Evolutionary conservation across 2,888 invertebrate genomes (phyloP).

Genomic region (Eupithecia pulchellata): DNA sequence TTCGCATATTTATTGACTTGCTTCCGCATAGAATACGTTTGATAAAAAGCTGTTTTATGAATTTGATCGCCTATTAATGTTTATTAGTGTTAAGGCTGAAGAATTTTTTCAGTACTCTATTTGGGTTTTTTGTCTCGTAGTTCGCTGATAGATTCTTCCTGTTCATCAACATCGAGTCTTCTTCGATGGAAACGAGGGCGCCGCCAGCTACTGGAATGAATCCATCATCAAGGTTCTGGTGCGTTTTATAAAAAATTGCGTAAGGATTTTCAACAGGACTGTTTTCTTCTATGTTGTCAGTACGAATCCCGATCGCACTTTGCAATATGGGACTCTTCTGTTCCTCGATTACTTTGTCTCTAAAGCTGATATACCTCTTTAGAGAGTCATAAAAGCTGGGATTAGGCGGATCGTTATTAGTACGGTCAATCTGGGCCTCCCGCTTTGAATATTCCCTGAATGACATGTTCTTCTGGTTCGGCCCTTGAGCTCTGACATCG

Average conservation of each 20-base stretch:
- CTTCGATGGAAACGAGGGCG: constrained; percentile 15
- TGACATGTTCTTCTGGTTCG: background rate
- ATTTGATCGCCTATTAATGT: background rate
- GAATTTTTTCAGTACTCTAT: constrained; percentile 37
- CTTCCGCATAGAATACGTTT: background rate
- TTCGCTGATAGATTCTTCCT: constrained; percentile 21
- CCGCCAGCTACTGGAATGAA: background rate
- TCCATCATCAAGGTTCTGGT: constrained; percentile 50
- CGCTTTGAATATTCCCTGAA: constrained; percentile 7
- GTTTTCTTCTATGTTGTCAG: constrained; percentile 47
- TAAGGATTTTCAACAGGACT: constrained; percentile 55
- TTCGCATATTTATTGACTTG: background rate
- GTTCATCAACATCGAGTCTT: constrained; percentile 27
- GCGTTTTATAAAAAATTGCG: constrained; percentile 67
- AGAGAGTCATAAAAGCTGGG: constrained; percentile 51
- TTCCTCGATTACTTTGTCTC: constrained; percentile 48
- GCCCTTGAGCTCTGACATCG: background rate
- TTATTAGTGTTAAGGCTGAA: constrained; percentile 8
- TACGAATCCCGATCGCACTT: constrained; percentile 48
- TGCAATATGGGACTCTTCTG: constrained; percentile 35
- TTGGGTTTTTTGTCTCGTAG: constrained; percentile 27
- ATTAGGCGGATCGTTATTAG: constrained; percentile 32
- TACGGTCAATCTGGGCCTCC: background rate
- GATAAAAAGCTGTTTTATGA: background rate
- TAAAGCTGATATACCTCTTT: constrained; percentile 55